Evolutionary conservation across 2,888 invertebrate genomes (phyloP).

Genomic region (Pandemis corylana): DNA sequence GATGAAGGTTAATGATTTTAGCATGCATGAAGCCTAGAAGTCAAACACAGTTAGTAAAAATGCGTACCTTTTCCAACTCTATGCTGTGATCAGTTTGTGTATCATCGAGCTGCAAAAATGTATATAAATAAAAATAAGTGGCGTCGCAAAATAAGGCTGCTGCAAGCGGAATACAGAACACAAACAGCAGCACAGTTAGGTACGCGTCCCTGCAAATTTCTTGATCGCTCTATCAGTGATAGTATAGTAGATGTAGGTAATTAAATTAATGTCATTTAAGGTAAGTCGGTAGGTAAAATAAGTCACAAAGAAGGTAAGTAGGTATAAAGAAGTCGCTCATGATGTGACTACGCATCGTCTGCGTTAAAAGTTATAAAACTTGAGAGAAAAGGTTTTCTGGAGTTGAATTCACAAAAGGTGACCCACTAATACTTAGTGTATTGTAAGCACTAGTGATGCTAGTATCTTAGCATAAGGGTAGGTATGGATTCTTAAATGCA

Average conservation of each 20-base stretch:
- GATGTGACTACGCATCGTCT: not conserved
- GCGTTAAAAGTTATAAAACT: not conserved
- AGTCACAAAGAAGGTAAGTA: too few species aligned
- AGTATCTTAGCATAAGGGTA: not conserved
- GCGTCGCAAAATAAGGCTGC: slow-evolving; percentile 55
- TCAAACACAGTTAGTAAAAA: slow-evolving; percentile 77
- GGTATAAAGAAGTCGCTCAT: not conserved
- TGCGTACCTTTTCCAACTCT: slow-evolving; percentile 85
- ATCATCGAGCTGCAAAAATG: slow-evolving; percentile 85
- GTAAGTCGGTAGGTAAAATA: not conserved
- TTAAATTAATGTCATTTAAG: not conserved
- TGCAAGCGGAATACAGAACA: not conserved
- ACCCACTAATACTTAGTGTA: not conserved
- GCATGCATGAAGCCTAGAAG: slow-evolving; percentile 53
- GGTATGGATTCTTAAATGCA: not conserved
- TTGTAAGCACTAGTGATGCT: not conserved
- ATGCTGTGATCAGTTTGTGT: slow-evolving; percentile 83
- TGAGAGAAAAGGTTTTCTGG: not conserved
- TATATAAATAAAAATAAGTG: slow-evolving; percentile 75
- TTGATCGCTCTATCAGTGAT: not conserved
- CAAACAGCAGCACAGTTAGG: not conserved
- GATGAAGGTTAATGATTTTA: slow-evolving; percentile 57
- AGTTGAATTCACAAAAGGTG: not conserved
- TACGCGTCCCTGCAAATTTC: not conserved
- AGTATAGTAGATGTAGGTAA: too few species aligned